A percentile compares a stretch with the other conserved stretches of the same genome.
Conservation (phyloP, 2,113 vertebrate species). For the Actenoides lindsayi region DNA sequence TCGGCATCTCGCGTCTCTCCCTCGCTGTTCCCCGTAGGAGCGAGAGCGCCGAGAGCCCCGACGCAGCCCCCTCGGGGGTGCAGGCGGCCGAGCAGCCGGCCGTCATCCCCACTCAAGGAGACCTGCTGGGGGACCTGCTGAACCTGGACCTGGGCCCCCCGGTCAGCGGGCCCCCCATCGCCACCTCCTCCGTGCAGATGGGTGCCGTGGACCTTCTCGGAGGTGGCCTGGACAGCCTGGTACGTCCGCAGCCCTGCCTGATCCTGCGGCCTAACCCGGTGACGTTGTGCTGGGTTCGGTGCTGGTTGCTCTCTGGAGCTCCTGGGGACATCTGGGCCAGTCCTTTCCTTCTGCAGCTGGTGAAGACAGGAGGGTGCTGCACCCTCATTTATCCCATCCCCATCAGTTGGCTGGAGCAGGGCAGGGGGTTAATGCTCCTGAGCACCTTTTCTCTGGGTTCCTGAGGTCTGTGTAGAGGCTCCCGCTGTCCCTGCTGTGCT, state of each 20-base stretch:
- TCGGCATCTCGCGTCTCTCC: accelerated
- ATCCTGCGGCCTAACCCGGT: accelerated
- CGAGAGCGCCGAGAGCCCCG: constrained; percentile 89
- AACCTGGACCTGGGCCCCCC: constrained; percentile 94
- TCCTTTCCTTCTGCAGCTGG: not conserved
- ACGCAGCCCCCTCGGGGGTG: constrained; percentile 72
- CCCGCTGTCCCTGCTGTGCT: not conserved
- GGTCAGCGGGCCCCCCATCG: constrained; percentile 78
- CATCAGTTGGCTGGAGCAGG: not conserved
- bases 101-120: constrained; percentile 91
- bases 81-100: constrained; percentile 82
- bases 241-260: constrained; percentile 42
- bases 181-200: constrained; percentile 85
- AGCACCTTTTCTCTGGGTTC: accelerated
- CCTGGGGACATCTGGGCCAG: not conserved
- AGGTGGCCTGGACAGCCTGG: constrained; percentile 93
- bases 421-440: not conserved
- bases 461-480: not conserved
- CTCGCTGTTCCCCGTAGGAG: constrained; percentile 63
- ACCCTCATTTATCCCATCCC: not conserved
- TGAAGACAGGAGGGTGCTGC: not conserved
- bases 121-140: constrained; percentile 93
- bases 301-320: not conserved
- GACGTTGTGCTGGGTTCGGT: accelerated
- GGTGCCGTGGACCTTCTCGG: constrained; percentile 93